These are phyloP conservation scores for Matsumyia berberina DNA, from an alignment of 2,888 invertebrate species.

Conservation along the genomic window DNA sequence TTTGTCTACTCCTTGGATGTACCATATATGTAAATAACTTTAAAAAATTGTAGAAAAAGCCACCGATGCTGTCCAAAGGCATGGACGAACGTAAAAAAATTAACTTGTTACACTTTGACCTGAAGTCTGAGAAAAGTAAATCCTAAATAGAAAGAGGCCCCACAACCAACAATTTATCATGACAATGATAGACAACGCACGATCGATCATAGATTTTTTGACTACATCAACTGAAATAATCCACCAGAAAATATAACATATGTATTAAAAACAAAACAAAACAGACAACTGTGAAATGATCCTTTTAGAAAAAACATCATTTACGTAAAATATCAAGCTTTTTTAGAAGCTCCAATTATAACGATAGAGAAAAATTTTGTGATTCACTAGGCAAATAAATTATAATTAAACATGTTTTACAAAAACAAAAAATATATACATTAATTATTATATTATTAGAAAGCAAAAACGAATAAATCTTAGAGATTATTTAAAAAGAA, in stretches of 20 bases:
- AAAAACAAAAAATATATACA: constrained; percentile 52
- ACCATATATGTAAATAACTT: too few relatives aligned
- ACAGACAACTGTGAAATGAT: constrained; percentile 35
- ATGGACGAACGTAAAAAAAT: too few relatives aligned
- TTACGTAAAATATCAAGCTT: constrained; percentile 70
- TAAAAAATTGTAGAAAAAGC: too few relatives aligned
- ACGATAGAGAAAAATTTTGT: constrained; percentile 60
- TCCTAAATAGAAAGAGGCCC: too few relatives aligned
- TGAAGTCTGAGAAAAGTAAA: too few relatives aligned
- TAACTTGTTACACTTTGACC: too few relatives aligned
- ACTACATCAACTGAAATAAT: constrained; percentile 22
- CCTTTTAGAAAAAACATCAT: constrained; percentile 21
- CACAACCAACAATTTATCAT: too few relatives aligned
- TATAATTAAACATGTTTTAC: constrained; percentile 60
- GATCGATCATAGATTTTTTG: constrained; percentile 30
- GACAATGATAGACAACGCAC: too few relatives aligned
- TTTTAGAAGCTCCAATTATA: constrained; percentile 71
- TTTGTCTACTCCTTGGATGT: too few relatives aligned
- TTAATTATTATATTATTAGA: constrained; percentile 59
- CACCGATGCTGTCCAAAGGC: too few relatives aligned
- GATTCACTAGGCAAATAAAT: constrained; percentile 73
- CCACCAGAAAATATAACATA: constrained; percentile 10
- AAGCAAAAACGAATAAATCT: constrained; percentile 54
- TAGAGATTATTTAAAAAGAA: constrained; percentile 53
- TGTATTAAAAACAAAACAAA: constrained; percentile 9